These are phyloP conservation scores for Meles meles DNA, from an alignment of 2,113 vertebrate genomes.

Conservation along the genomic window DNA sequence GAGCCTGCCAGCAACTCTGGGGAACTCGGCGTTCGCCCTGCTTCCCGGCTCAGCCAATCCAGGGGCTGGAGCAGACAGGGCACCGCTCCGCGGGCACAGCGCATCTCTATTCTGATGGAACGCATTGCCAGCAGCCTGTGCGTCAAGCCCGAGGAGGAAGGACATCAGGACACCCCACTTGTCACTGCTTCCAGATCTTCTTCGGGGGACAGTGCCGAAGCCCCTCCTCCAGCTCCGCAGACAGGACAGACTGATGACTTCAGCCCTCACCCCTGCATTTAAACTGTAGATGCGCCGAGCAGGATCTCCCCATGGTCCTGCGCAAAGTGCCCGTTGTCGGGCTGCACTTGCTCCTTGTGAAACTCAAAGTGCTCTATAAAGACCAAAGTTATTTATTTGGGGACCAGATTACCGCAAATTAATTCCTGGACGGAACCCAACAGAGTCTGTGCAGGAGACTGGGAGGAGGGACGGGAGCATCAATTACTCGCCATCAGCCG, in stretches of 20 bases:
- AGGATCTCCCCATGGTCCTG: neutral
- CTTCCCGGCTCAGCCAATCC: constrained; percentile 48
- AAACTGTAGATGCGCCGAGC: neutral
- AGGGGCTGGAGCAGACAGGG: constrained; percentile 55
- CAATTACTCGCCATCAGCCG: neutral
- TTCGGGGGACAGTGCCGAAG: constrained; percentile 1
- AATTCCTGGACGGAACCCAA: constrained; percentile 26
- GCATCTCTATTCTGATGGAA: constrained; percentile 59
- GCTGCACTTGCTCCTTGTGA: neutral
- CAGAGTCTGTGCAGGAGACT: neutral
- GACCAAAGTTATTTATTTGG: constrained; percentile 53
- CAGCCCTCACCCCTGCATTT: neutral
- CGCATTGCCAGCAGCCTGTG: constrained; percentile 63
- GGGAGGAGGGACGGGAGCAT: neutral
- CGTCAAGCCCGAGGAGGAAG: neutral
- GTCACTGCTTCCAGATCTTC: constrained; percentile 20
- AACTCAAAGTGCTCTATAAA: neutral
- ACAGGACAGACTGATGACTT: constrained; percentile 39
- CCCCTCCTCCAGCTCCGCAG: constrained; percentile 38
- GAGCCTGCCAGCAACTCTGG: constrained; percentile 80
- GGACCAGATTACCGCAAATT: constrained; percentile 37
- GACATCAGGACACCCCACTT: constrained; percentile 36
- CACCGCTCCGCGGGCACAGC: constrained; percentile 44
- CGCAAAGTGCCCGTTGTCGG: neutral
- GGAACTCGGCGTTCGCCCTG: constrained; percentile 66